Evolutionary conservation across 2,797 vertebrate species (phyloP).

Genomic region (Diceros bicornis): DNA sequence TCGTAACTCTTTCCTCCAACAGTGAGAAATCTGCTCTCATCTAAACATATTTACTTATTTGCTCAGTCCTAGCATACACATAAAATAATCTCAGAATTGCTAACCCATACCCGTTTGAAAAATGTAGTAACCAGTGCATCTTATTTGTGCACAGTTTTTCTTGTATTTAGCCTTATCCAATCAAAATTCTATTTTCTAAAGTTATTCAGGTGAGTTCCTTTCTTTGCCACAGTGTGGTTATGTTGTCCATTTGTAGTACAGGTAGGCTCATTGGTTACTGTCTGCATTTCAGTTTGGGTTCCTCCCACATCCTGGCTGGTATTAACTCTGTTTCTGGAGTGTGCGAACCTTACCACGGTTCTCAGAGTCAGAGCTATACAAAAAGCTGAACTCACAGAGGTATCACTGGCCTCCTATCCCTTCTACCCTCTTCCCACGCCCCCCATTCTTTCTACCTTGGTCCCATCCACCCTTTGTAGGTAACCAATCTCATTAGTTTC

Average conservation of each 20-base stretch:
- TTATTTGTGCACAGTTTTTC: neutral
- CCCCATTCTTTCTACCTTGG: neutral
- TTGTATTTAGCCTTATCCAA: neutral
- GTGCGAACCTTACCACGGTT: neutral
- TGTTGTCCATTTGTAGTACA: neutral
- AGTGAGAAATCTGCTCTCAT: neutral
- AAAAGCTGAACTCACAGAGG: neutral
- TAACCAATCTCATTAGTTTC: neutral
- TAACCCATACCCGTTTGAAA: neutral
- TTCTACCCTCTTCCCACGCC: neutral
- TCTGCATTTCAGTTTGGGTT: neutral
- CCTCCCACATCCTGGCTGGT: neutral
- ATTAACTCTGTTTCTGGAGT: constrained; percentile 9
- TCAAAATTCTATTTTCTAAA: neutral
- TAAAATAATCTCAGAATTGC: neutral
- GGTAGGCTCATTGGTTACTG: neutral
- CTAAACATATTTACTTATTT: neutral
- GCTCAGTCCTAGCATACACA: neutral
- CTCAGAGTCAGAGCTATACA: constrained; percentile 7
- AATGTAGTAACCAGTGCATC: neutral
- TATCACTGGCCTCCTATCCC: neutral
- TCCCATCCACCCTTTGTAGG: neutral
- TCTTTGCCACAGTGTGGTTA: neutral
- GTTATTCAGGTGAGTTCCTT: neutral
- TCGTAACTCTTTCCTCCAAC: neutral